Conservation (phyloP, 2,113 vertebrate genomes). For the Murina feae region DNA sequence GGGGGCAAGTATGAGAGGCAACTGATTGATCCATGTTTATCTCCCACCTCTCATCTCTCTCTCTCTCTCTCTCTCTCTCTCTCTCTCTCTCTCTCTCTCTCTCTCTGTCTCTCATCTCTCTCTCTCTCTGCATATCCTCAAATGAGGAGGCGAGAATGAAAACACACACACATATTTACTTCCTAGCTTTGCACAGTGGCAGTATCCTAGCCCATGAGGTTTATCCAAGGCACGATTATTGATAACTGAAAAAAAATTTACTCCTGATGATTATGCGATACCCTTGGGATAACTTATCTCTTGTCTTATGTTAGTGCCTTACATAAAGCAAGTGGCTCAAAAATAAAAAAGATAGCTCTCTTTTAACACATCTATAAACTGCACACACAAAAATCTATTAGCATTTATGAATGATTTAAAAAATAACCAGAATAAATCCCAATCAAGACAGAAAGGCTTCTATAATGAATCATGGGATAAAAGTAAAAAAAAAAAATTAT, state of each 20-base stretch:
- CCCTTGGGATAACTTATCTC: background rate
- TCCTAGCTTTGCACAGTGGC: no score
- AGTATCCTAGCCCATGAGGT: no score
- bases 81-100: no score
- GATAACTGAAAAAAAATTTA: background rate
- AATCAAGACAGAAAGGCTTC: slow-evolving; percentile 15
- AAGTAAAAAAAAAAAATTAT: background rate
- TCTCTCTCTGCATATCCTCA: no score
- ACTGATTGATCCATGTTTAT: no score
- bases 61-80: no score
- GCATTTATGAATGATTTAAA: background rate
- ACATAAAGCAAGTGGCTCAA: background rate
- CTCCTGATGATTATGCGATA: background rate
- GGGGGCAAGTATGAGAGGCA: no score
- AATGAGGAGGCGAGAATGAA: no score
- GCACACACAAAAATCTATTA: background rate
- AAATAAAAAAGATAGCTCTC: background rate
- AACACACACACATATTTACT: no score
- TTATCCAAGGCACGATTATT: no score
- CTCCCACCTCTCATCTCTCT: no score
- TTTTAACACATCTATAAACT: slow-evolving; percentile 1
- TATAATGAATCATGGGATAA: slow-evolving; percentile 12
- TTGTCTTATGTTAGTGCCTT: slow-evolving; percentile 18
- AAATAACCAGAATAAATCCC: slow-evolving; percentile 29
- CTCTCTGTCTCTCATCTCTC: no score